A percentile compares a stretch with the other conserved stretches of the same genome.
These are phyloP conservation scores for Paradisaea rubra DNA, from an alignment of 2,113 vertebrate species.

Conservation along the genomic window DNA sequence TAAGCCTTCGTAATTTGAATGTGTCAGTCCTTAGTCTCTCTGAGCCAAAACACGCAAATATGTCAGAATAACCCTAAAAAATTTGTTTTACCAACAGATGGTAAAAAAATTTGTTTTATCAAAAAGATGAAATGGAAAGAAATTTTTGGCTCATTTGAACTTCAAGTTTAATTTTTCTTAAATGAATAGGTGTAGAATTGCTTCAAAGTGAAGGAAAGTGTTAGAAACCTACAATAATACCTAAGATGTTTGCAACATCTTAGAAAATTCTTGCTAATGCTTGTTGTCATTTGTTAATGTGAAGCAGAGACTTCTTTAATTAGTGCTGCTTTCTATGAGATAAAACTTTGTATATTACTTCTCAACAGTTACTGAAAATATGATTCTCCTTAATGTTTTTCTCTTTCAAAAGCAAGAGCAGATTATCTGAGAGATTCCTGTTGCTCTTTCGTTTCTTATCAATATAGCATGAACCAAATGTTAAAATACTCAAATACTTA, in stretches of 20 bases:
- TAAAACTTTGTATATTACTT: background rate
- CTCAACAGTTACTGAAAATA: background rate
- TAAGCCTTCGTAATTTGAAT: background rate
- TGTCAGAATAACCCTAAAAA: background rate
- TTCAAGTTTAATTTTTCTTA: background rate
- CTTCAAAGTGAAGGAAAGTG: background rate
- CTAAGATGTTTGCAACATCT: background rate
- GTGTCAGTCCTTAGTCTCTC: background rate
- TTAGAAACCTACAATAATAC: background rate
- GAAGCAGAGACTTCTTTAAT: background rate
- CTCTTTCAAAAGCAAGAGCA: background rate
- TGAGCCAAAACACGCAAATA: background rate
- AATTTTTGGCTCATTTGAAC: background rate
- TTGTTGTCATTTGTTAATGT: background rate
- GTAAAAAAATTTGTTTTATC: background rate
- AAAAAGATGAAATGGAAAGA: background rate
- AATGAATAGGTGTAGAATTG: background rate
- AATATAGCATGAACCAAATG: background rate
- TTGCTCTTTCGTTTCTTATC: background rate
- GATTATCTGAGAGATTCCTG: background rate
- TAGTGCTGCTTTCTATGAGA: background rate
- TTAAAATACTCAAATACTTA: background rate
- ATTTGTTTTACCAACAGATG: background rate
- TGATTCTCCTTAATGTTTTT: background rate
- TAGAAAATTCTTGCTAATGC: background rate